phyloP scores from a whole-genome alignment of 2,888 invertebrate genomes.

The Chrysolina oricalcia region DNA sequence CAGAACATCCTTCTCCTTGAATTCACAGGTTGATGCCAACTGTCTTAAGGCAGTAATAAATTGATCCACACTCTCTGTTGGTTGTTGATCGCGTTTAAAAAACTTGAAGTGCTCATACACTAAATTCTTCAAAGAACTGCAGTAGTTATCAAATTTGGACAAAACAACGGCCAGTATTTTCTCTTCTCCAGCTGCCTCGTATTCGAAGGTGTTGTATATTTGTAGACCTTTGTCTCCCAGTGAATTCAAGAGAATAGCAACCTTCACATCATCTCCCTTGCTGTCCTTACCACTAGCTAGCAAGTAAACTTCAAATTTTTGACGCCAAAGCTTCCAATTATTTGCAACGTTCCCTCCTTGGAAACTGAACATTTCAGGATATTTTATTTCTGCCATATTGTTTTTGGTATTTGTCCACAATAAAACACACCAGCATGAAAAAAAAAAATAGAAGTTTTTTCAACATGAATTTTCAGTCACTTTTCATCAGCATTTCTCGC shows the following conservation, averaged over 20 bases:
- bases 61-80: conserved; percentile 47
- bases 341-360: not conserved
- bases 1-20: conserved; percentile 46
- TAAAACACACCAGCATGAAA: no score
- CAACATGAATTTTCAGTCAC: no score
- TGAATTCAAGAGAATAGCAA: conserved; percentile 30
- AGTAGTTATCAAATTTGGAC: conserved; percentile 48
- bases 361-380: conserved; percentile 3
- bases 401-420: no score
- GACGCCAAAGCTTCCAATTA: conserved; percentile 36
- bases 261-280: conserved; percentile 29
- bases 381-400: not conserved
- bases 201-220: conserved; percentile 43
- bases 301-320: conserved; percentile 35
- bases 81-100: conserved; percentile 50
- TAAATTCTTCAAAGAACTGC: conserved; percentile 49
- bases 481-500: no score
- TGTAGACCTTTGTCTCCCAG: conserved; percentile 34
- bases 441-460: no score
- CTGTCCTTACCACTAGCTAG: conserved; percentile 27
- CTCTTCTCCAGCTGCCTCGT: conserved; percentile 25
- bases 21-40: conserved; percentile 50
- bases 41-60: conserved; percentile 47
- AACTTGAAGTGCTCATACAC: conserved; percentile 55
- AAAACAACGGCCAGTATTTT: conserved; percentile 38